Evolutionary conservation across 2,797 vertebrate genomes (phyloP).

Genomic region (Tapera naevia): DNA sequence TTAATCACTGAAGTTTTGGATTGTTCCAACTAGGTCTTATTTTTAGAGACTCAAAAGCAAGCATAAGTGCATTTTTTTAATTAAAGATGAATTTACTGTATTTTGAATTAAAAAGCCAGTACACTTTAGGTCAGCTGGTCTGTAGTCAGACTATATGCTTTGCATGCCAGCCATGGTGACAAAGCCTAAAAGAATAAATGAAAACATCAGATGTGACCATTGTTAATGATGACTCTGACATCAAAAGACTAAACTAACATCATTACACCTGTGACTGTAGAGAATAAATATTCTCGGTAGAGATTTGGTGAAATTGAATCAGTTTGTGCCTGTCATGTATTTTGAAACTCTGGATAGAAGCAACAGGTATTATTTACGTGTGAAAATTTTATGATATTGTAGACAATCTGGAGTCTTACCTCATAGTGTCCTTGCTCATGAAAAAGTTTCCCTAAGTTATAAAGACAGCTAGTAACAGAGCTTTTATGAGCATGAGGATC

Average conservation of each 20-base stretch:
- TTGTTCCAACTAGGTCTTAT: not conserved
- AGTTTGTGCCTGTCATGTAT: not conserved
- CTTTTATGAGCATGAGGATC: constrained; percentile 98
- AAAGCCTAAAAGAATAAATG: not conserved
- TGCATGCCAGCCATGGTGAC: not conserved
- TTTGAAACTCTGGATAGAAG: not conserved
- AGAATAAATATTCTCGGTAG: not conserved
- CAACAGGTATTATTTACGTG: not conserved
- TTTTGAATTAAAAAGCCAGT: not conserved
- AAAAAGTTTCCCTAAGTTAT: constrained; percentile 96
- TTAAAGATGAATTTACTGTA: not conserved
- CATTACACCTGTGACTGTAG: not conserved
- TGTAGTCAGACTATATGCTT: not conserved
- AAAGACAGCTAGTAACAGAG: constrained; percentile 98
- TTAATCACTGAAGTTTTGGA: not conserved
- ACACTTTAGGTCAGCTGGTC: not conserved
- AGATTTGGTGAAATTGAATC: not conserved
- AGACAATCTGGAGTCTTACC: constrained; percentile 74
- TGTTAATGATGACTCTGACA: not conserved
- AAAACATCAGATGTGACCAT: not conserved
- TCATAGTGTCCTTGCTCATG: constrained; percentile 96
- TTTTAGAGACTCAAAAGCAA: not conserved
- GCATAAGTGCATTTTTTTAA: not conserved
- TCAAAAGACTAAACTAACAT: not conserved
- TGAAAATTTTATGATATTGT: not conserved